A percentile compares a stretch with the other conserved stretches of the same genome.
These are phyloP conservation scores for Chymomyza costata DNA, from an alignment of 1,140 invertebrate species.

Conservation along the genomic window DNA sequence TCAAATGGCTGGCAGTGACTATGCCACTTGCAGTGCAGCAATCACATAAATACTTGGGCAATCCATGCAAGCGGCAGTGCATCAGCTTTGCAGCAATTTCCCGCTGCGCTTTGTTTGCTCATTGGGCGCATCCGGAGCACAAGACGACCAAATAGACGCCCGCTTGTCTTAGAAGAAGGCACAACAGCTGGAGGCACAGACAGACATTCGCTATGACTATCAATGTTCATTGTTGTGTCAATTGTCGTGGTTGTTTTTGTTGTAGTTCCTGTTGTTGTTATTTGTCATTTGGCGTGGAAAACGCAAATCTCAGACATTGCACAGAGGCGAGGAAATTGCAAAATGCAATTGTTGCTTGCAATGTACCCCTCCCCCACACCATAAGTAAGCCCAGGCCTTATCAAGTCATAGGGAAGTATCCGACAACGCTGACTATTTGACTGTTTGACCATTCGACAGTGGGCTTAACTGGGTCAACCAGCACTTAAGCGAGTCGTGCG, in stretches of 20 bases:
- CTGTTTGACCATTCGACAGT: constrained; percentile 3
- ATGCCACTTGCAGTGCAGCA: constrained; percentile 65
- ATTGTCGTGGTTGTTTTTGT: constrained; percentile 54
- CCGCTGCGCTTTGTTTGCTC: constrained; percentile 70
- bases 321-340: constrained; percentile 2
- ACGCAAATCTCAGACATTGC: constrained; percentile 63
- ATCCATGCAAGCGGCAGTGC: not conserved
- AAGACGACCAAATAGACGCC: constrained; percentile 15
- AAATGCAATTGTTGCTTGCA: not conserved
- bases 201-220: constrained; percentile 18
- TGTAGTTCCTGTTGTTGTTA: constrained; percentile 33
- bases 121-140: constrained; percentile 69
- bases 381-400: constrained; percentile 34
- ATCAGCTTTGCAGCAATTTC: constrained; percentile 58
- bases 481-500: constrained; percentile 69
- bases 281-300: constrained; percentile 57
- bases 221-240: constrained; percentile 68
- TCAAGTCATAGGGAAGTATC: constrained; percentile 53
- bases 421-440: too few species aligned
- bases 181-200: not conserved
- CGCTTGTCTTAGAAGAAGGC: constrained; percentile 6
- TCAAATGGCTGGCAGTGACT: constrained; percentile 70
- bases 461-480: constrained; percentile 54
- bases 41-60: constrained; percentile 60
- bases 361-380: not conserved